Base-by-base conservation (phyloP, 2,888 invertebrate genomes). In the Athrips mouffetella region DNA sequence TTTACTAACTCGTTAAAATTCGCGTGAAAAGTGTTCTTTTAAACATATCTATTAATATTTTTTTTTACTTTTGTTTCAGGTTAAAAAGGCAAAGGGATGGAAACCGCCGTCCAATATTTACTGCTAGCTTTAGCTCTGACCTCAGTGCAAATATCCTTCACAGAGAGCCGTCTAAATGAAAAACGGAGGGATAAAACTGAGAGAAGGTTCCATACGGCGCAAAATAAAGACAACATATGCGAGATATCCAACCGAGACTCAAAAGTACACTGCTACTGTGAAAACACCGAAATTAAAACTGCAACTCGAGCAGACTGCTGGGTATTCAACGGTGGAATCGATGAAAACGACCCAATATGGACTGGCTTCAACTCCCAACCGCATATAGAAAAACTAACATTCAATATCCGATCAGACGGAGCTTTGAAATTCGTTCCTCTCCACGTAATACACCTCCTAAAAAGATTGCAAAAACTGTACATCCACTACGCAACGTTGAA, bases 241-340 rank as follows among this genome's bases (percentile, higher is more conserved):
- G 89, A 90, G 66, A 89, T 90, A 61, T 82, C 89, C 41, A 83
- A 82, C 54, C 78, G 84, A 54, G 86, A 89, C 48, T 82, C 89
- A 1, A 91, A 91, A 63, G 85, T 93, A 40, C 92, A 90, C 64
- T 94, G 94, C 73, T 91, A 92, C 65, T 94, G 94, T 73, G 90
- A 91, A 62, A 89, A 83, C 44, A 87, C 88, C 16, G 88, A 88
- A 51, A 69, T 83, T n/a, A 80, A 77, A 63, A 79, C 81, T 7
- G 93, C 93, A 1, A 92, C 91, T 8, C 91, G 91, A 54, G 94
- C 93, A 3, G 94, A 93, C 65, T 96, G 96, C 65, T 92, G 93
- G 91, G 91, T 95, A n/a, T 93, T 94, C 73, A 91, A 91, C 50
- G 89, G 90, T 20, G 92, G 92, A 11, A 90, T 91, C 7, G 90